Conservation (phyloP, 2,113 vertebrate species). For the Callipepla californica region DNA sequence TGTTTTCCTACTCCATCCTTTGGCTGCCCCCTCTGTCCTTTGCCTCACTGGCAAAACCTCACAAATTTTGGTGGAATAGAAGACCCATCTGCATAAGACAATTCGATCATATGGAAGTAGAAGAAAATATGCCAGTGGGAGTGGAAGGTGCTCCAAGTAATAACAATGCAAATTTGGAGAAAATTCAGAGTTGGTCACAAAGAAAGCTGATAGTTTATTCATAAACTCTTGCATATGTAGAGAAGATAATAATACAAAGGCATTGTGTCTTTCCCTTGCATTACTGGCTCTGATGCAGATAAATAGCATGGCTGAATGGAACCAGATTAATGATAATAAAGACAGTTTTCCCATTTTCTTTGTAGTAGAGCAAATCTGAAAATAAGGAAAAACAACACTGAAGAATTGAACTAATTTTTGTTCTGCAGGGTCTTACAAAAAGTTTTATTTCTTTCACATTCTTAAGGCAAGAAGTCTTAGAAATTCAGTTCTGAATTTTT, state of each 20-base stretch:
- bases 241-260: conserved; percentile 36
- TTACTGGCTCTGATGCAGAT: conserved; percentile 47
- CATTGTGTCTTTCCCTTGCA: conserved; percentile 50
- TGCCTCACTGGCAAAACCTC: conserved; percentile 7
- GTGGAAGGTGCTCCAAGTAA: conserved; percentile 10
- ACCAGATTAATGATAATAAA: conserved; percentile 66
- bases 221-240: conserved; percentile 61
- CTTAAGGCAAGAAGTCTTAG: background rate
- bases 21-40: background rate
- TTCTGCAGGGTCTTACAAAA: conserved; percentile 6
- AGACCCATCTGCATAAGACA: conserved; percentile 13
- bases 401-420: conserved; percentile 48
- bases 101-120: conserved; percentile 16
- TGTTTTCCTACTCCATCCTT: background rate
- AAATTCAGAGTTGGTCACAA: conserved; percentile 52
- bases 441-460: conserved; percentile 27
- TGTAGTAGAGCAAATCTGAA: conserved; percentile 42
- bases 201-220: conserved; percentile 53
- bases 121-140: conserved; percentile 22
- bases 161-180: conserved; percentile 54
- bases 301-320: conserved; percentile 59
- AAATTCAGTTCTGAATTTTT: background rate
- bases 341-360: conserved; percentile 59
- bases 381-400: conserved; percentile 36
- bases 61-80: conserved; percentile 8